Conservation (phyloP, 2,888 invertebrate genomes). For the Caenorhabditis virilis region DNA sequence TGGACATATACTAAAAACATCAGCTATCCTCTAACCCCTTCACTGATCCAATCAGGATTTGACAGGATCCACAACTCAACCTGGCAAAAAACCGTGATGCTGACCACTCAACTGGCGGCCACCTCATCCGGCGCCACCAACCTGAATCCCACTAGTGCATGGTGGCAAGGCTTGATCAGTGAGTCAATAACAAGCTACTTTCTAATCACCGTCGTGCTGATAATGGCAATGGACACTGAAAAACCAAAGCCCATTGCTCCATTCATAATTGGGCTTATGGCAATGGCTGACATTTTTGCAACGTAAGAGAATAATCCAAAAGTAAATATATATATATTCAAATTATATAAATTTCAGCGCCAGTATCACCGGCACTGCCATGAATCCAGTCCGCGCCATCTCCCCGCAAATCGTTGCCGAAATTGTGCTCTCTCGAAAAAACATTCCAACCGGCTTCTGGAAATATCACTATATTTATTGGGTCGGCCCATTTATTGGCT, state of each 20-base stretch:
- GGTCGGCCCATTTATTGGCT: constrained; percentile 31
- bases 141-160: constrained; percentile 13
- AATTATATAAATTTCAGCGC: constrained; percentile 17
- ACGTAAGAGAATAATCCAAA: constrained; percentile 11
- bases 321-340: not conserved
- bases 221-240: constrained; percentile 19
- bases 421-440: constrained; percentile 22
- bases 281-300: constrained; percentile 27
- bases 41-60: constrained; percentile 17
- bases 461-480: constrained; percentile 33
- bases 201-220: constrained; percentile 25
- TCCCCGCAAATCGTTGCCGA: constrained; percentile 31
- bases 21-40: constrained; percentile 5
- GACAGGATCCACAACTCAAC: constrained; percentile 20
- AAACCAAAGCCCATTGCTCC: constrained; percentile 18
- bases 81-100: constrained; percentile 15
- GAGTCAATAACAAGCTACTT: constrained; percentile 31
- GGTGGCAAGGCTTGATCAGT: constrained; percentile 37
- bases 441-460: constrained; percentile 25
- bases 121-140: constrained; percentile 31
- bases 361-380: constrained; percentile 28
- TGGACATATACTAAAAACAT: constrained; percentile 13
- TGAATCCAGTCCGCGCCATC: constrained; percentile 32
- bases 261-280: constrained; percentile 28
- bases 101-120: constrained; percentile 31